These are phyloP conservation scores for Agrotis ipsilon DNA, from an alignment of 2,888 invertebrate species.

Conservation along the genomic window DNA sequence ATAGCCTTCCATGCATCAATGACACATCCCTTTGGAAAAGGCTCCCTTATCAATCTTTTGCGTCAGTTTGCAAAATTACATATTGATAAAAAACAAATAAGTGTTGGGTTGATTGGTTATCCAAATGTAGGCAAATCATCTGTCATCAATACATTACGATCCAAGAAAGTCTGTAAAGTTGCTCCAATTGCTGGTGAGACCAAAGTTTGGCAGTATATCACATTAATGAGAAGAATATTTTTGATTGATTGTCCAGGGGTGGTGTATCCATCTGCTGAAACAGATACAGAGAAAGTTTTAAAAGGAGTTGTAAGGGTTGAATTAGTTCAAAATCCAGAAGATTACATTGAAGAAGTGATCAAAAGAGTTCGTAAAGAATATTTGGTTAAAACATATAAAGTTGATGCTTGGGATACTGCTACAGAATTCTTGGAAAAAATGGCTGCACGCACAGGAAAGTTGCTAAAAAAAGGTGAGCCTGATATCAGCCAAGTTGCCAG, in stretches of 20 bases:
- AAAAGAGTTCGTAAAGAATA: constrained; percentile 97
- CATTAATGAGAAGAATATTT: constrained; percentile 98
- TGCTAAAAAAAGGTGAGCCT: constrained; percentile 99
- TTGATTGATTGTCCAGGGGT: constrained; percentile 99
- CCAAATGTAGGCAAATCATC: constrained; percentile 99
- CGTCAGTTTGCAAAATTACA: constrained; percentile 99
- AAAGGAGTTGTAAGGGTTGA: constrained; percentile 99
- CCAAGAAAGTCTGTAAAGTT: constrained; percentile 99
- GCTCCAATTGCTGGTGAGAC: constrained; percentile 99
- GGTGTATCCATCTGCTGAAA: constrained; percentile 99
- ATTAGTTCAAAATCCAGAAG: constrained; percentile 97
- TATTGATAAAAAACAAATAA: constrained; percentile 99
- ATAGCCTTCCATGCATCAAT: constrained; percentile 99
- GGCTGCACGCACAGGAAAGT: constrained; percentile 96
- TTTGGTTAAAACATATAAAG: constrained; percentile 97
- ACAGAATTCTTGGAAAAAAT: constrained; percentile 98
- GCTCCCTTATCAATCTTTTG: constrained; percentile 98
- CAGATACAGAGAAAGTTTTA: constrained; percentile 98
- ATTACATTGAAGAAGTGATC: constrained; percentile 97
- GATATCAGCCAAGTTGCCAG: constrained; percentile 97
- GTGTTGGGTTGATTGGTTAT: constrained; percentile 99
- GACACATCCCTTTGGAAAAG: constrained; percentile 99
- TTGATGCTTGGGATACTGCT: constrained; percentile 95
- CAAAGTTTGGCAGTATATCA: constrained; percentile 99
- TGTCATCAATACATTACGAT: constrained; percentile 98